Evolutionary conservation across 1,140 invertebrate genomes (phyloP), one percentile per base, ranked within the genome.

Genomic region (Luehdorfia chinensis): DNA sequence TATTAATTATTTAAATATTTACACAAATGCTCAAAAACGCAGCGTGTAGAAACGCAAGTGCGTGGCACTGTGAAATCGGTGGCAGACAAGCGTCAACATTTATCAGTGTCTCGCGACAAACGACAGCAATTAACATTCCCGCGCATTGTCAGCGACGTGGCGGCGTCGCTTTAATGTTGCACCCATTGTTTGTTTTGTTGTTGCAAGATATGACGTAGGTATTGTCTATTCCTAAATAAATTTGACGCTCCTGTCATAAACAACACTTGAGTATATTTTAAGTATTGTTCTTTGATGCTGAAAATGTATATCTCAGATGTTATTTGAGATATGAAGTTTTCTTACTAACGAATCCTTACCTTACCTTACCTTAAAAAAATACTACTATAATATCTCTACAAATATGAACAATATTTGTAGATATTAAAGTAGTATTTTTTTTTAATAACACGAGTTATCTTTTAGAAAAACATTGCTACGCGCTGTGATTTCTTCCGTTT

Each of bases 71-170:
- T 16, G 19, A 71, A 77, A 73, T 72, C 66, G 66, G 62, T 30
- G 50, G 59, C 61, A 70, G 73, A 68, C 75, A 72, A 75, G 65
- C 75, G 68, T 77, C 76, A 80, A 74, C 76, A 80, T 80, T 78
- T 74, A 71, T 84, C 79, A 80, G 71, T 76, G 76, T 79, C 79
- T 66, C 55, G 54, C 59, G 56, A 71, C 73, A 80, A 84, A 80
- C 68, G 79, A 79, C 67, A 66, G 73, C 76, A 78, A 84, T 84
- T 80, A 84, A 84, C 76, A 78, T 84, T 76, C 78, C 58, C 59
- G 52, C 54, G 59, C 61, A 73, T 78, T 76, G 79, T 77, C 66
- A 74, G 61, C 64, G 58, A 59, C 59, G 59, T 48, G 55, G 57
- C 59, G 59, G 44, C 62, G 59, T 60, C 52, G 57, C 43, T 27